Evolutionary conservation across 2,888 invertebrate species (phyloP), one percentile per base, ranked within the genome.

Genomic region (Steinernema carpocapsae): DNA sequence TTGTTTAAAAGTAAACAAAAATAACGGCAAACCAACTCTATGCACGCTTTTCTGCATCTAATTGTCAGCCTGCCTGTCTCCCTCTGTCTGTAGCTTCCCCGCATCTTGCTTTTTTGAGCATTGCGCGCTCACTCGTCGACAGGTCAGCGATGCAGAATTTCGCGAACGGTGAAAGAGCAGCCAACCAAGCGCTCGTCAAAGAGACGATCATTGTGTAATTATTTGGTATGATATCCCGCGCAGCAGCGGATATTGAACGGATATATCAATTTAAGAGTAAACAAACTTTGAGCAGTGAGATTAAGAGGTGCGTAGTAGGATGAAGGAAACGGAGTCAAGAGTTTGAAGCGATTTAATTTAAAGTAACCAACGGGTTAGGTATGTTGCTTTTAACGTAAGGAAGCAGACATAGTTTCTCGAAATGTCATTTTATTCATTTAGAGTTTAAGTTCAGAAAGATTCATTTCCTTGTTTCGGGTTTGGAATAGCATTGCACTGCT

Each of bases 181-280:
- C 48, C 48, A 48, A 14, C 19, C n/a, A n/a, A n/a, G n/a, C n/a
- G n/a, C n/a, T n/a, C 3, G 37, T 10, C 56, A 22, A 26, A 7
- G 24, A 19, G 48, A 22, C 22, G 14, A 12, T 26, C 56, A 22
- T 32, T 64, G 64, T 64, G 64, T 32, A 64, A 64, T 32, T 29
- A 64, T 32, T 64, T 7, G 64, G 14, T 29, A 6, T 3, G 37
- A 6, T 37, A 37, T 37, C 37, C 37, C 4, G 4, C 37, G 37
- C 37, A n/a, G n/a, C n/a, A n/a, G 37, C 64, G 29, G 64, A 64
- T 64, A 64, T 64, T 17, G 64, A 64, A 64, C 32, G 64, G 64
- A 64, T 64, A 64, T 64, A 64, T 64, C 64, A 64, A 32, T 32
- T 22, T 29, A 32, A 26, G 64, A 17, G 32, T 64, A 64, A 64